These are phyloP conservation scores for Gryllus longicercus DNA, from an alignment of 2,888 invertebrate genomes.

Conservation along the genomic window DNA sequence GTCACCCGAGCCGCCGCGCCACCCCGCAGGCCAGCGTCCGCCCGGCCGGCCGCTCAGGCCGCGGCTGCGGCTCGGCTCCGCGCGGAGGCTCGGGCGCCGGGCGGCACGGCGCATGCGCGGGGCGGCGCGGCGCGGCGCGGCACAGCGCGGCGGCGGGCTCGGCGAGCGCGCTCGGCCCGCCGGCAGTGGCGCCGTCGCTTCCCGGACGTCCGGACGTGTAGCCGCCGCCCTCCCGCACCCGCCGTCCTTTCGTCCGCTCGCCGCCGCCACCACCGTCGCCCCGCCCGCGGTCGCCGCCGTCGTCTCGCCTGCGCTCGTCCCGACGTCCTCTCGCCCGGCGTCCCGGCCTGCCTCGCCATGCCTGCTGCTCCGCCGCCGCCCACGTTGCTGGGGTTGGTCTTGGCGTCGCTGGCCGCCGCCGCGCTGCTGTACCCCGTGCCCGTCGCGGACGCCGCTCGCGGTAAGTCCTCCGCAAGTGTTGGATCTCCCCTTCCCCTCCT, in stretches of 20 bases:
- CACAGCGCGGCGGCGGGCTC: not conserved
- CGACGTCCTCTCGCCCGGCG: not conserved
- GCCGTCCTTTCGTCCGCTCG: not conserved
- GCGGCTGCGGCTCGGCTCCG: no score
- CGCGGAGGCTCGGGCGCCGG: not conserved
- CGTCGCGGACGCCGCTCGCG: not conserved
- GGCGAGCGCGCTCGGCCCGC: not conserved
- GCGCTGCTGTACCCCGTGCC: not conserved
- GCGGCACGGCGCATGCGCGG: not conserved
- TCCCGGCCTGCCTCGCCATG: not conserved
- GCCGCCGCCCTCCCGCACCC: not conserved
- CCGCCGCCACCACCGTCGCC: not conserved
- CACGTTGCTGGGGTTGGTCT: not conserved
- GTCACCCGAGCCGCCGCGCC: no score
- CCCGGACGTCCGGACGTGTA: not conserved
- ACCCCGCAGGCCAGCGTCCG: no score
- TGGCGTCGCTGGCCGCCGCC: not conserved
- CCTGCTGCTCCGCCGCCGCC: not conserved
- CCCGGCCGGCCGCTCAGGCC: no score
- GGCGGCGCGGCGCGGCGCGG: not conserved
- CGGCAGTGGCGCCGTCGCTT: not conserved
- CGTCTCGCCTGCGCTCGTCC: not conserved
- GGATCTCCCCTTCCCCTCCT: not conserved
- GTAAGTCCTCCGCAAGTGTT: not conserved
- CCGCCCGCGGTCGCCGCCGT: not conserved